Conservation (phyloP, 2,797 vertebrate genomes). For the Gambelia wislizenii region DNA sequence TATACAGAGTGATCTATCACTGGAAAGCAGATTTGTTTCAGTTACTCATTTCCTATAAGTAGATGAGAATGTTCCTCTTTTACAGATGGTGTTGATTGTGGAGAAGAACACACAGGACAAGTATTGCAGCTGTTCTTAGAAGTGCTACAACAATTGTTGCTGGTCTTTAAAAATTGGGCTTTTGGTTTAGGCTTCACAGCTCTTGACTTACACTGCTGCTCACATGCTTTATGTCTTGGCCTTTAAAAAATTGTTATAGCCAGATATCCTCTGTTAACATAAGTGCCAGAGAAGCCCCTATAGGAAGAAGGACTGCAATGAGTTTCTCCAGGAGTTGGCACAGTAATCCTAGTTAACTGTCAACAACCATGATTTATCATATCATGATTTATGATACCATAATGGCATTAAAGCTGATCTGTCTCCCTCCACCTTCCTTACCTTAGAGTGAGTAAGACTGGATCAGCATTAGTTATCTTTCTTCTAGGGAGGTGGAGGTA, state of each 20-base stretch:
- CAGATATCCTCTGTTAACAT: background rate
- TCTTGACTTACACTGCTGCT: background rate
- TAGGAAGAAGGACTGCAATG: background rate
- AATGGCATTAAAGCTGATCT: background rate
- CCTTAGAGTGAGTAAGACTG: background rate
- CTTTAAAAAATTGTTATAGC: background rate
- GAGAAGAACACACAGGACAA: background rate
- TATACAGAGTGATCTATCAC: background rate
- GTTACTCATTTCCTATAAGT: background rate
- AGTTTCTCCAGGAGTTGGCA: background rate
- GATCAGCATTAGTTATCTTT: background rate
- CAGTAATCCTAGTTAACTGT: background rate
- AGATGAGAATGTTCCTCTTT: background rate
- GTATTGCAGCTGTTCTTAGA: background rate
- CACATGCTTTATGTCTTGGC: background rate
- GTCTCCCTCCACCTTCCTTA: too few species aligned
- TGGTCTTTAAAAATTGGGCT: background rate
- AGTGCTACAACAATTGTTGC: background rate
- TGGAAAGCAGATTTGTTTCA: background rate
- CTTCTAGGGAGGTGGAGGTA: background rate
- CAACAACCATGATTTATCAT: background rate
- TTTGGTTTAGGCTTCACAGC: background rate
- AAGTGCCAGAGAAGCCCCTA: background rate
- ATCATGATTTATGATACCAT: background rate
- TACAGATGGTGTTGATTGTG: constrained; percentile 10